Conservation (phyloP, 2,888 invertebrate species). For the Pollenia amentaria region DNA sequence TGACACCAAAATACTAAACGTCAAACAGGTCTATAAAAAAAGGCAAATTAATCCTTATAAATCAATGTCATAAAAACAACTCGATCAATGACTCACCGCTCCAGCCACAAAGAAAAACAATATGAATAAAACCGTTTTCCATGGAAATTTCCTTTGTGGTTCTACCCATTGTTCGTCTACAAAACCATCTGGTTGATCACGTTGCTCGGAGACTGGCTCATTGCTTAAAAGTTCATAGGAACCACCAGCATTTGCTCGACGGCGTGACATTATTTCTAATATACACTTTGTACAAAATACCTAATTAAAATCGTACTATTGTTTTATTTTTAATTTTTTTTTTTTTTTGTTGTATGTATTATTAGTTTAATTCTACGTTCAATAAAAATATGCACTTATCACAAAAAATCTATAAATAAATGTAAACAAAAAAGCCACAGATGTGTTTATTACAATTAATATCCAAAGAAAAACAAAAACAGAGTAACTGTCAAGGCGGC, state of each 20-base stretch:
- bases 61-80: not conserved
- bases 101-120: constrained; percentile 92
- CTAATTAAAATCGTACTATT: no score
- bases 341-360: not conserved
- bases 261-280: constrained; percentile 70
- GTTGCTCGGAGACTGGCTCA: not conserved
- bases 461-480: constrained; percentile 17
- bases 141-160: constrained; percentile 90
- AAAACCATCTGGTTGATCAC: constrained; percentile 74
- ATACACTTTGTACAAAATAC: not conserved
- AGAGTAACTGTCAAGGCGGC: constrained; percentile 2
- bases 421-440: constrained; percentile 47
- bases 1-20: constrained; percentile 91
- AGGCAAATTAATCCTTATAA: not conserved
- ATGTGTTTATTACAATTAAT: constrained; percentile 8
- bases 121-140: constrained; percentile 93
- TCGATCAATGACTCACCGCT: constrained; percentile 81
- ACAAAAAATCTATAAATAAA: constrained; percentile 42
- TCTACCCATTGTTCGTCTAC: constrained; percentile 86
- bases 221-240: constrained; percentile 58
- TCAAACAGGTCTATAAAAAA: constrained; percentile 86
- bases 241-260: constrained; percentile 67
- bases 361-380: not conserved
- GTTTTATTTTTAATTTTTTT: not conserved
- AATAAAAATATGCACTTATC: constrained; percentile 22